Evolutionary conservation across 2,113 vertebrate species (phyloP), one percentile per base, ranked within the genome.

Genomic region (Todiramphus saurophagus): DNA sequence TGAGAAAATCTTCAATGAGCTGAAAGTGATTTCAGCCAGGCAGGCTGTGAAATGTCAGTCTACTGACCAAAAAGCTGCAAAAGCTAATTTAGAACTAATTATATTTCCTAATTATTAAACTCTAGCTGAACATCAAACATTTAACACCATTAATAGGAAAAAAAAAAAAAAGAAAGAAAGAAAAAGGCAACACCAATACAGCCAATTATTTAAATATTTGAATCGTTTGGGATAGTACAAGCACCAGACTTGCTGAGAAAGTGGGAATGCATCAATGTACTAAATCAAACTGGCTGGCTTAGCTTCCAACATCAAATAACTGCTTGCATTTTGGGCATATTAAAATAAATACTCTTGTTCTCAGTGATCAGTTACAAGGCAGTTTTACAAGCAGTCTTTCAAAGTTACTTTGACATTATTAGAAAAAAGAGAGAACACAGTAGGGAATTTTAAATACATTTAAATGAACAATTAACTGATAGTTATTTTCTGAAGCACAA

Each of bases 1-100:
- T 79, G 86, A 90, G 94, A 97, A 96, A 90, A 95, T 93, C 84
- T 95, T 86, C 93, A 97, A 91, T 96, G 94, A 97, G 70, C 82
- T 91, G 90, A 86, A 95, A 85, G 46, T 93, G 5, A 80, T 93
- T 96, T 95, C 73, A 85, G 64, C 16, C 69, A 76, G 59, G 16
- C 63, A 73, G 75, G 43, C 43, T 93, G 63, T 89, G 88, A 90
- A 96, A 70, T 43, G n/a, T 93, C 43, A 28, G 24, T 59, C 46
- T 82, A n/a, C 27, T 66, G 46, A 81, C 59, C 21, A 1, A 89
- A 89, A 89, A 91, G 58, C 79, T 85, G 75, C 21, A 83, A 86
- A 93, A 92, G 41, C 56, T 86, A 75, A 84, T 72, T 55, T 75
- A 94, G 44, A 50, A 75, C 53, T 74, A 33, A 91, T 48, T 72